Conservation (phyloP, 2,797 vertebrate species). For the Acestrorhynchus altus region DNA sequence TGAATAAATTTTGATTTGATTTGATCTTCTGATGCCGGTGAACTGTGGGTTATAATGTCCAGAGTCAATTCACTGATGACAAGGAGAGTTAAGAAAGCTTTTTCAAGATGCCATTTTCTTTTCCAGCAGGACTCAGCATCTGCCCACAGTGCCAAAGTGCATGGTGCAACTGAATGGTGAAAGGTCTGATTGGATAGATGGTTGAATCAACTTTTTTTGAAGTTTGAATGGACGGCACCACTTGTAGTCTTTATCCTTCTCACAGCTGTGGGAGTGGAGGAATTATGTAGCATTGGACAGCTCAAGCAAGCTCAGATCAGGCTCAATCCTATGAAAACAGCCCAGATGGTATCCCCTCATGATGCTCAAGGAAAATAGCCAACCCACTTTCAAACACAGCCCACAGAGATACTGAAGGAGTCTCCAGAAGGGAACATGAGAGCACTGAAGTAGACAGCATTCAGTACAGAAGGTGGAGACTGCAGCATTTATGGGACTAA, state of each 20-base stretch:
- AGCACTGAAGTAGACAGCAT: constrained; percentile 3
- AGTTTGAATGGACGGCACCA: neutral
- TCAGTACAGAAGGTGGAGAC: neutral
- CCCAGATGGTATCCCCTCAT: constrained; percentile 47
- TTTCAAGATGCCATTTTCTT: too few relatives aligned
- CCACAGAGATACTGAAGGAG: constrained; percentile 35
- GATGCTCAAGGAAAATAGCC: constrained; percentile 29
- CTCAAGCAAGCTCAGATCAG: constrained; percentile 47
- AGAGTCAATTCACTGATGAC: too few relatives aligned
- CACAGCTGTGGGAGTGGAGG: constrained; percentile 31
- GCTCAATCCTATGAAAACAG: constrained; percentile 32
- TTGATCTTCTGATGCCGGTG: too few relatives aligned
- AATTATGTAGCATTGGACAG: constrained; percentile 25
- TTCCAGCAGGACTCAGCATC: too few relatives aligned
- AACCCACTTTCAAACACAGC: constrained; percentile 26
- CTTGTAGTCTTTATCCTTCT: neutral
- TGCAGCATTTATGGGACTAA: neutral
- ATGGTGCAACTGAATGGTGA: too few relatives aligned
- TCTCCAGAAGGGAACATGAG: constrained; percentile 6
- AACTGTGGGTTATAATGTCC: too few relatives aligned
- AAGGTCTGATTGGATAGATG: too few relatives aligned
- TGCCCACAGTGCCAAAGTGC: too few relatives aligned
- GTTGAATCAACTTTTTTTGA: neutral
- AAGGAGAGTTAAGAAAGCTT: too few relatives aligned
- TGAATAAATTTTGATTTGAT: too few relatives aligned